Conservation (phyloP, 1,140 invertebrate species). For the Platyura marginata region DNA sequence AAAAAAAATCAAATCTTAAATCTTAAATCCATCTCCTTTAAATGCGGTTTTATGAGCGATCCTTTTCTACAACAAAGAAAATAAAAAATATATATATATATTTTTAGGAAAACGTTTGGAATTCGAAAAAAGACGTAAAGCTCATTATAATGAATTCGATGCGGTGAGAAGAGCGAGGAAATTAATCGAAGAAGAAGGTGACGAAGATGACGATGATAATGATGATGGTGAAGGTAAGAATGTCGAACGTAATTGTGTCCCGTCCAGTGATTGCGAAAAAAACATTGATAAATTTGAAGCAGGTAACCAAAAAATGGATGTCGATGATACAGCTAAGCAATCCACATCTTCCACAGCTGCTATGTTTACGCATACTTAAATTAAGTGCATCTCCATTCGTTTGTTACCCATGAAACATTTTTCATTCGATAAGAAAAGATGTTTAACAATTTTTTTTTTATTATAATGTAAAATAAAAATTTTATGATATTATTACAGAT, state of each 20-base stretch:
- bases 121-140: conserved; percentile 83
- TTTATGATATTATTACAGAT: no score
- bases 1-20: no score
- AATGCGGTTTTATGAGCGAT: no score
- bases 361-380: not conserved
- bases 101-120: conserved; percentile 42
- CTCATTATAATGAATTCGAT: conserved; percentile 95
- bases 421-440: no score
- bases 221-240: conserved; percentile 27
- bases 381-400: not conserved
- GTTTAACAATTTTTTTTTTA: no score
- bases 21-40: no score
- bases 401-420: no score
- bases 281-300: not conserved
- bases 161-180: conserved; percentile 79
- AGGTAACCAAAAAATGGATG: not conserved
- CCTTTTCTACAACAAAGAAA: no score
- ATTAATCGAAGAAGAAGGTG: conserved; percentile 74
- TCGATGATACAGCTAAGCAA: not conserved
- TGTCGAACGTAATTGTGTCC: not conserved
- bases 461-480: no score
- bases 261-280: not conserved
- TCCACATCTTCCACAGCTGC: not conserved
- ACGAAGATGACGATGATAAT: conserved; percentile 56
- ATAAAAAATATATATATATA: no score